Percentiles rank a stretch among this genome's conserved stretches.
Conservation (phyloP, 1,140 invertebrate genomes). For the Semibalanus balanoides region DNA sequence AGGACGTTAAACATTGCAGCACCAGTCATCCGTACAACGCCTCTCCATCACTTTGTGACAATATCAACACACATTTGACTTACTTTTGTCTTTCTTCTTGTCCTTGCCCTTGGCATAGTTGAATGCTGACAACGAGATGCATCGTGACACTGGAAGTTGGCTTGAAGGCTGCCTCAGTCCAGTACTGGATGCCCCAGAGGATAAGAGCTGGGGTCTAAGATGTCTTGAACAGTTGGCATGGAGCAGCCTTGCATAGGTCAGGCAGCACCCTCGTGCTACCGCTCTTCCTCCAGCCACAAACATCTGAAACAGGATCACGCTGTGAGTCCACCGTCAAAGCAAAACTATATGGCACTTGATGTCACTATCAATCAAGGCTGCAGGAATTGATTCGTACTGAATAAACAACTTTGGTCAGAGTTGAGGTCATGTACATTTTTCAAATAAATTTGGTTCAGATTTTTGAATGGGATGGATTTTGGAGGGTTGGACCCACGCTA, state of each 20-base stretch:
- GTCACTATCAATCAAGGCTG: no score
- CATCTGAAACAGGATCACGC: neutral
- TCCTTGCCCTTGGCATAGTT: slow-evolving; percentile 24
- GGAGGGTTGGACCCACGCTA: no score
- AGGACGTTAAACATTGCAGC: neutral
- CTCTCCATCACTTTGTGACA: slow-evolving; percentile 35
- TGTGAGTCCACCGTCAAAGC: no score
- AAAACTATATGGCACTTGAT: no score
- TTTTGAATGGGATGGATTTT: no score
- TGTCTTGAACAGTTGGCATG: neutral
- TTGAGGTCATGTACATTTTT: no score
- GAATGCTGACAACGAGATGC: neutral
- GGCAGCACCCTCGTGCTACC: neutral
- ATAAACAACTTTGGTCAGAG: no score
- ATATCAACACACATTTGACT: slow-evolving; percentile 29
- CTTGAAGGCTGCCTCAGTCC: neutral
- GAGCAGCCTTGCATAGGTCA: neutral
- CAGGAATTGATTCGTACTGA: no score
- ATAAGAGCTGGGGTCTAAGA: no score
- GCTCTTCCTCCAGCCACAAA: neutral
- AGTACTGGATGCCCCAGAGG: neutral
- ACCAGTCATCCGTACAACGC: neutral
- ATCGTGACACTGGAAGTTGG: neutral
- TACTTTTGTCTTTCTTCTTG: slow-evolving; percentile 37
- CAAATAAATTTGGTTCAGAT: no score